These are phyloP conservation scores for Betta splendens DNA, from an alignment of 2,797 vertebrate species.

Conservation along the genomic window DNA sequence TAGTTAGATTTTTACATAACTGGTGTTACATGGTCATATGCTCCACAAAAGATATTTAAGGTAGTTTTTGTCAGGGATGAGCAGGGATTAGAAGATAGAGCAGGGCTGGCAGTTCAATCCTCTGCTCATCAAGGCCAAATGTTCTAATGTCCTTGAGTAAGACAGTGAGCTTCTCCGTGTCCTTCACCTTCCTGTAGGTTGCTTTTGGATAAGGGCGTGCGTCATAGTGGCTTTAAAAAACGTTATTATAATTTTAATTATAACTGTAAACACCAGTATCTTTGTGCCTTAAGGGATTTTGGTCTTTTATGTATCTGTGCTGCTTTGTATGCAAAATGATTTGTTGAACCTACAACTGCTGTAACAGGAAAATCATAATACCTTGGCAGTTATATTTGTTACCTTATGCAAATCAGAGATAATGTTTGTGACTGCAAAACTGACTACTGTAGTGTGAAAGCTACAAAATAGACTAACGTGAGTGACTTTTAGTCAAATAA, in stretches of 20 bases:
- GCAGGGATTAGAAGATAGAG: too few relatives aligned
- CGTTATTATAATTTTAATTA: background rate
- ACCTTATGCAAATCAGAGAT: background rate
- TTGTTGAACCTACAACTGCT: constrained; percentile 12
- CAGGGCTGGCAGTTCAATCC: too few relatives aligned
- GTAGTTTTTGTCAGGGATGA: too few relatives aligned
- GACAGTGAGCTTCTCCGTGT: too few relatives aligned
- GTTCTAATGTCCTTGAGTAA: too few relatives aligned
- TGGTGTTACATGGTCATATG: too few relatives aligned
- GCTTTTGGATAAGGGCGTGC: too few relatives aligned
- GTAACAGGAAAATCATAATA: constrained; percentile 21
- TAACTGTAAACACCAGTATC: background rate
- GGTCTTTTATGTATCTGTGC: constrained; percentile 9
- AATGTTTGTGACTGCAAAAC: background rate
- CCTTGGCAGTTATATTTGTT: constrained; percentile 4
- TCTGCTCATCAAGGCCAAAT: too few relatives aligned
- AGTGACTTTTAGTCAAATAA: background rate
- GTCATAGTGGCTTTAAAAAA: background rate
- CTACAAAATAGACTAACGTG: background rate
- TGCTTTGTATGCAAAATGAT: constrained; percentile 18
- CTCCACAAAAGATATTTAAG: too few relatives aligned
- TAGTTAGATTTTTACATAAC: constrained; percentile 3
- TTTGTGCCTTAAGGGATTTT: too few relatives aligned
- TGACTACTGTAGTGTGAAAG: background rate
- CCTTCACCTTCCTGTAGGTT: too few relatives aligned